A percentile compares a stretch with the other conserved stretches of the same genome.
Evolutionary conservation across 2,113 vertebrate genomes (phyloP).

Genomic region (Suncus etruscus): DNA sequence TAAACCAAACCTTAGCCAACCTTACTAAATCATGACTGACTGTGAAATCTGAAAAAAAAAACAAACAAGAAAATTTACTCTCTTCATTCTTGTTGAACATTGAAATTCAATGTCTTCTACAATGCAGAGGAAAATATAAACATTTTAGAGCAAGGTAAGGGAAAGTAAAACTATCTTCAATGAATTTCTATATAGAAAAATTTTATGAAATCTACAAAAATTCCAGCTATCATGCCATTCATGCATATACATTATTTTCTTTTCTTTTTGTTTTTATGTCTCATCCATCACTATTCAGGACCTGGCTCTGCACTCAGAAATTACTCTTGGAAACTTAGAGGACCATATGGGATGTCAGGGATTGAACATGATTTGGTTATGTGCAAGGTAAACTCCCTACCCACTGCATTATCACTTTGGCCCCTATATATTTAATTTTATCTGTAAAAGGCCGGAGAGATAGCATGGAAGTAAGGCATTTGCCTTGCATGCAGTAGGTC

Average conservation of each 20-base stretch:
- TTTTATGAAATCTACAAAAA: not conserved
- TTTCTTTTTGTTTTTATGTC: too few species aligned
- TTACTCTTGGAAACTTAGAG: too few species aligned
- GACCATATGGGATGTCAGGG: too few species aligned
- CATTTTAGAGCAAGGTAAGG: not conserved
- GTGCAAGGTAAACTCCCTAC: too few species aligned
- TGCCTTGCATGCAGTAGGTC: too few species aligned
- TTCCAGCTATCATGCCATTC: not conserved
- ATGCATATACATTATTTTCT: too few species aligned
- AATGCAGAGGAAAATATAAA: not conserved
- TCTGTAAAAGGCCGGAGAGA: too few species aligned
- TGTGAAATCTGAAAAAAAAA: not conserved
- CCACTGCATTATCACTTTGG: too few species aligned
- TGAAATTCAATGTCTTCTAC: not conserved
- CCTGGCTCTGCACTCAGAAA: too few species aligned
- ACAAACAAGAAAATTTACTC: not conserved
- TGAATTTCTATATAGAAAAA: not conserved
- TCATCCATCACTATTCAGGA: too few species aligned
- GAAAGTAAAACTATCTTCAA: not conserved
- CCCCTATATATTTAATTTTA: not conserved
- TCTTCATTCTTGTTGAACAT: not conserved
- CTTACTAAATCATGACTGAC: not conserved
- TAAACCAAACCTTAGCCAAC: not conserved
- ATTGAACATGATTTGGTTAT: too few species aligned
- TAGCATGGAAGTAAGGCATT: too few species aligned